Base-by-base conservation (phyloP, 1,140 invertebrate genomes). In the Leptinotarsa lineolata region DNA sequence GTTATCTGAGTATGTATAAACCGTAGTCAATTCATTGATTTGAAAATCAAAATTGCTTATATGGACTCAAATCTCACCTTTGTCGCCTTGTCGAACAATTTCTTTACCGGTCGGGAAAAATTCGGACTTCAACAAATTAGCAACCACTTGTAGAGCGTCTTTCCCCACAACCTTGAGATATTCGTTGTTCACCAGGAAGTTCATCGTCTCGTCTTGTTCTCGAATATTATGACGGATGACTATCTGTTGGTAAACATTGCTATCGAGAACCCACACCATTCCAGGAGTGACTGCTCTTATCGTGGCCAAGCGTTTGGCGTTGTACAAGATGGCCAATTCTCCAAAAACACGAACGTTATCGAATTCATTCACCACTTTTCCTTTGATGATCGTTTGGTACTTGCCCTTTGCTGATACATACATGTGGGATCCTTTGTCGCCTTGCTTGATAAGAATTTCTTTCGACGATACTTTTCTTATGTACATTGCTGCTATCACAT, bases 41-140 rank as follows among this genome's bases (percentile, higher is more conserved):
- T 39, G 8, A 39, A 39, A 39, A 39, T 11, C 30, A 39, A 39
- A 11, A 39, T 39, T 39, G 30, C 30, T 11, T 39, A 11, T 8
- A 11, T 11, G 2, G 11, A 0, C 8, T 39, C 2, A 39, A 54
- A 54, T 63, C 58, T 71, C 61, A 71, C 69, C 75, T 72, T 90
- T 89, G 64, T 97, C 95, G 0, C 96, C 97, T 86, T 99, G 95
- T 11, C 93, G 86, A n/a, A 99, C 92, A 73, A 99, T 96, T 77
- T 91, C 91, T 1, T 93, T 92, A 11, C 92, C 94, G 21, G 92
- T 89, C 65, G 91, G 89, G 84, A 95, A 98, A 81, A 94, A 94
- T 81, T 94, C 92, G 90, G 94, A 80, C 86, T 97, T 94, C 48
- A 98, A 85, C 67, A 96, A 91, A 82, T 97, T 95, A 0, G 94